Percentiles rank a stretch among this genome's conserved stretches.
Evolutionary conservation across 1,140 invertebrate genomes (phyloP).

Genomic region (Micrasema longulum): DNA sequence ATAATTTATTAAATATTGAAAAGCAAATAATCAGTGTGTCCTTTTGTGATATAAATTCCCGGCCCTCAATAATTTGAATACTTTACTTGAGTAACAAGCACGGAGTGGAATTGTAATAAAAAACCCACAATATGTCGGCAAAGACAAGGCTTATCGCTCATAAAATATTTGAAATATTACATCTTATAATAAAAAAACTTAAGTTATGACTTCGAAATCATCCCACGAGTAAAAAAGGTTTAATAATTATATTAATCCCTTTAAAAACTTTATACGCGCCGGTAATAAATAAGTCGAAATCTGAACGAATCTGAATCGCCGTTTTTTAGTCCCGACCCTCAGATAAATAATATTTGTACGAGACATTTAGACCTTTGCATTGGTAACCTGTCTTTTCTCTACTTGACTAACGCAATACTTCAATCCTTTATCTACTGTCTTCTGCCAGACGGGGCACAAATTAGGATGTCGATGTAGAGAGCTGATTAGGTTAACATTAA

Average conservation of each 20-base stretch:
- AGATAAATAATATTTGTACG: constrained; percentile 46
- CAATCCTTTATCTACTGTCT: constrained; percentile 4
- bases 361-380: constrained; percentile 5
- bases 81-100: constrained; percentile 51
- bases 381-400: neutral
- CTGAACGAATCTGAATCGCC: constrained; percentile 40
- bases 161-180: constrained; percentile 55
- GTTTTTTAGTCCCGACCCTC: constrained; percentile 44
- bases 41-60: constrained; percentile 11
- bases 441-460: constrained; percentile 17
- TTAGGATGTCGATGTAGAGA: neutral
- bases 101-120: constrained; percentile 50
- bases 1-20: too few relatives aligned
- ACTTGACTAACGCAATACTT: neutral
- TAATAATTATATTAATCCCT: constrained; percentile 50
- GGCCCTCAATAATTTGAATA: constrained; percentile 25
- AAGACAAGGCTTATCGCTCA: constrained; percentile 45
- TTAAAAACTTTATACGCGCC: constrained; percentile 36
- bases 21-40: constrained; percentile 7
- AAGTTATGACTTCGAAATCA: constrained; percentile 45
- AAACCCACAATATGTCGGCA: constrained; percentile 49
- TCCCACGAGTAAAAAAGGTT: constrained; percentile 46
- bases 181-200: constrained; percentile 45
- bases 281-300: constrained; percentile 47
- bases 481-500: too few relatives aligned